Base-by-base conservation (phyloP, 2,797 vertebrate genomes). In the Muscicapa striata region DNA sequence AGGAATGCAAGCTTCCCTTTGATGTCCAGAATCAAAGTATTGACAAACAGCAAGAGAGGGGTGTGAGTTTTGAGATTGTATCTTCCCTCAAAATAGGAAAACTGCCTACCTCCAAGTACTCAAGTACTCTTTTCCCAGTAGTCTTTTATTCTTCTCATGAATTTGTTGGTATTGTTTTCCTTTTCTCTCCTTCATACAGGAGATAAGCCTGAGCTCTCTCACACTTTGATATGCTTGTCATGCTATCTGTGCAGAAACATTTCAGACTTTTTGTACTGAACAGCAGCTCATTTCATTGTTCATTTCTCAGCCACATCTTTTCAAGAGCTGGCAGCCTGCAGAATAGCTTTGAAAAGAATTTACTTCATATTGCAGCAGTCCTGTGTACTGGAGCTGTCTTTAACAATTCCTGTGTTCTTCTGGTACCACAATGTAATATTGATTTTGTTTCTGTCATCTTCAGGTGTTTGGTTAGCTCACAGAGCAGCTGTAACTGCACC, bases 21-120 rank as follows among this genome's bases (percentile, higher is more conserved):
- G 49, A 90, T 94, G 62, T 75, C n/a, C 76, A 75, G 67, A 94
- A 78, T 81, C 55, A 61, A 94, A 93, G 79, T 62, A 83, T 30
- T 81, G 66, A 90, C 85, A 78, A 94, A 89, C 4, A 72, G 10
- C 24, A 40, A 52, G 30, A 75, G 5, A 54, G 20, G 18, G 24
- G 74, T 90, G 58, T 38, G 40, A 76, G 9, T 89, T 93, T 55
- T 87, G 79, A 83, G 61, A 49, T 36, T 85, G 9, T 41, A 17
- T 74, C 63, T 68, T 85, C 45, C 40, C 22, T 72, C 30, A 66
- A 36, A 84, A 72, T 4, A 86, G 20, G 72, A 83, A 82, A 62
- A 49, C 13, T 6, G 15, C 45, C 11, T n/a, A 58, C 26, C 7
- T 73, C 20, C 32, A n/a, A 66, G 15, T 12, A 30, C 17, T 52